Conservation (phyloP, 2,797 vertebrate genomes). For the Phoeniculus purpureus region DNA sequence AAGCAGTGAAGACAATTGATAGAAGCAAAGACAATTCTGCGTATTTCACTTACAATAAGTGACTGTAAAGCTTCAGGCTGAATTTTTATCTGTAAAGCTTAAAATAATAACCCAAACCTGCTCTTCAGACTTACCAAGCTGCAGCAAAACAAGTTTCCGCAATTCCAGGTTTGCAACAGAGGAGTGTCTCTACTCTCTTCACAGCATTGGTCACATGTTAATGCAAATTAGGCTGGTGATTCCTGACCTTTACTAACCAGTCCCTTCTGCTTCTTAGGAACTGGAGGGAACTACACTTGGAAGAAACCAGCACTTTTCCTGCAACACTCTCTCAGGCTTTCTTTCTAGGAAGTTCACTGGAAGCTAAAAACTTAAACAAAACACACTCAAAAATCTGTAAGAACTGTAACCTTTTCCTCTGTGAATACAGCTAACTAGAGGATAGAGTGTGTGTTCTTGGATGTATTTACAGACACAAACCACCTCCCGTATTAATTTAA, state of each 20-base stretch:
- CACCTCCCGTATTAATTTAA: not conserved
- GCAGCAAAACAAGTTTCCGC: not conserved
- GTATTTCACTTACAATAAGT: not conserved
- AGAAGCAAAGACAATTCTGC: not conserved
- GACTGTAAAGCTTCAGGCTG: not conserved
- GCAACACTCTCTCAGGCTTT: not conserved
- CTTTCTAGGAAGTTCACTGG: not conserved
- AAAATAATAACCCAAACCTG: not conserved
- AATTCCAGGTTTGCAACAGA: not conserved
- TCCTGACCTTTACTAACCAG: constrained; percentile 10
- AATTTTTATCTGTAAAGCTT: not conserved
- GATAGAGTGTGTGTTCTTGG: not conserved
- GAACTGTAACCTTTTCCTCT: not conserved
- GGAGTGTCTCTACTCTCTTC: not conserved
- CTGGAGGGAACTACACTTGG: not conserved
- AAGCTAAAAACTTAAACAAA: constrained; percentile 15
- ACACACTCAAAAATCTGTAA: not conserved
- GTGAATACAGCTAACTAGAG: not conserved
- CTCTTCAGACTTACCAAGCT: not conserved
- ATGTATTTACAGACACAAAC: not conserved
- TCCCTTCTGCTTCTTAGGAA: not conserved
- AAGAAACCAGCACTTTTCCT: not conserved
- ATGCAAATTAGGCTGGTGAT: not conserved
- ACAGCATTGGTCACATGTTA: not conserved
- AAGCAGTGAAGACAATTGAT: not conserved